Base-by-base conservation (phyloP, 2,888 invertebrate species). In the Lamproptera curius region DNA sequence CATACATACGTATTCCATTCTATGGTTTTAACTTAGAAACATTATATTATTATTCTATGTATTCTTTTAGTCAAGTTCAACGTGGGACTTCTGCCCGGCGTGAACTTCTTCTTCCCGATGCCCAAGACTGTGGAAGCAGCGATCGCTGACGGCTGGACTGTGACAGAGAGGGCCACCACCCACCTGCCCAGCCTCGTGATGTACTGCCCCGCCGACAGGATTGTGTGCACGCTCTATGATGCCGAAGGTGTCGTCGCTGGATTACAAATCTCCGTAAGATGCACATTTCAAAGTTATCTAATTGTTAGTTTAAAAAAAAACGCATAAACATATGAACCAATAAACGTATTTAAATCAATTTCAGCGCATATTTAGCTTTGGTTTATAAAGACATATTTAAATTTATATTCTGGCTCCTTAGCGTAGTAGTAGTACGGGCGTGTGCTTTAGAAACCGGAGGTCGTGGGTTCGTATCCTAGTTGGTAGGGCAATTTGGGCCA, bases 221-320 rank as follows among this genome's bases (percentile, higher is more conserved):
- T 62, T 2, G 43, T 77, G 10, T 79, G 82, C 51, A 59, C 54
- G 0, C 50, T 74, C n/a, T 78, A 55, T 36, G 76, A 78, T 41
- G 72, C 73, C 17, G 62, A 63, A 26, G 67, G 61, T 0, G 51
- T 61, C 46, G 52, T 75, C 3, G 73, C 74, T 43, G 81, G 80
- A 0, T 17, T 75, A 9, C 79, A 80, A 53, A 54, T 77, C 39
- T 71, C 68, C 53, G 81, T 82, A 53, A 72, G 78, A 1, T 8
- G n/a, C n/a, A n/a, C n/a, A n/a, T n/a, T n/a, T n/a, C n/a, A n/a
- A n/a, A n/a, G n/a, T n/a, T n/a, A n/a, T n/a, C n/a, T n/a, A n/a
- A n/a, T n/a, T n/a, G n/a, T n/a, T n/a, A n/a, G n/a, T n/a, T n/a
- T 23, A 23, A 23, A 23, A 23, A 23, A 23, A 23, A 23, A 6